Evolutionary conservation across 1,140 invertebrate species (phyloP), one percentile per base, ranked within the genome.

Genomic region (Neelides sp.): DNA sequence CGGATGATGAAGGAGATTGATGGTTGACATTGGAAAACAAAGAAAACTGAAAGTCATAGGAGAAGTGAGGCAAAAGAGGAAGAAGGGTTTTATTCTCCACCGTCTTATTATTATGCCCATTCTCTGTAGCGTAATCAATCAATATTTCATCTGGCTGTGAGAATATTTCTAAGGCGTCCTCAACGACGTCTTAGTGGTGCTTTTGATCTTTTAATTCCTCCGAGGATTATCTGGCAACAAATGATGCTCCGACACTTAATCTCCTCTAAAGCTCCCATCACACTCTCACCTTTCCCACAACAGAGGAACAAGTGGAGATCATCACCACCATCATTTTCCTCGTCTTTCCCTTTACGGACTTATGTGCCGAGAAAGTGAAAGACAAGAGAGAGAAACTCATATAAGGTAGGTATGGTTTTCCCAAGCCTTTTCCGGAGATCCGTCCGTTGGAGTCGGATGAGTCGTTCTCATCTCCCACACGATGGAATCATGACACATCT

Each of bases 151-250:
- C 24, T 48, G 37, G 43, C 47, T 54, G 45, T 50, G 48, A 55
- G 54, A 46, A 55, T 55, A 47, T 51, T 50, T 41, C 48, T 47
- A 3, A 30, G 20, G 37, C 37, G n/a, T 13, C 20, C 37, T 40
- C 37, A 40, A 30, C 45, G 23, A 15, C 28, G 35, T 41, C 35
- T 43, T 50, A 35, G 40, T 50, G 39, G 50, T 52, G 30, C 24
- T 35, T 50, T 49, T 57, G 55, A 57, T 57, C 51, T 57, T 44
- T 57, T 54, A 54, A 57, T 50, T 57, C 52, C 51, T 41, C 32
- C 37, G 4, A 17, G 43, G 53, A 55, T 55, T 54, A 54, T 54
- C 39, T 35, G 17, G 41, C 55, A 57, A 57, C 55, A 57, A 57
- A 57, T 48, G 52, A 52, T 30, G 10, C 47, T 55, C 50, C 47